Evolutionary conservation across 2,113 vertebrate species (phyloP).

Genomic region (Pagrus major): DNA sequence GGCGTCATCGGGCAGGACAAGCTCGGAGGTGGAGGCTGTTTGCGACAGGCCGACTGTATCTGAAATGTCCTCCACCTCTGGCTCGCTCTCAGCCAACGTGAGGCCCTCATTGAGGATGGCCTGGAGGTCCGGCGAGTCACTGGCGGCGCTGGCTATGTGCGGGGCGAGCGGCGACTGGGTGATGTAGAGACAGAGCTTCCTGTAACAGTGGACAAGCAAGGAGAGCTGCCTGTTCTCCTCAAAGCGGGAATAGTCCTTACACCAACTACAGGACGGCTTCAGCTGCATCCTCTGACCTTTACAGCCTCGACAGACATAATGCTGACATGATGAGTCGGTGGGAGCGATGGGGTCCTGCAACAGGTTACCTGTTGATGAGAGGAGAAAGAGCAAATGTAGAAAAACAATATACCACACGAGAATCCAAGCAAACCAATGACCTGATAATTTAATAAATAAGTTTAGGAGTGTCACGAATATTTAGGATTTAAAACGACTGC

Average conservation of each 20-base stretch:
- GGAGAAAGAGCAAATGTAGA: not conserved
- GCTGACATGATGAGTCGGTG: conserved; percentile 97
- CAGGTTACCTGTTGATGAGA: conserved; percentile 88
- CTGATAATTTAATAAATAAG: not conserved
- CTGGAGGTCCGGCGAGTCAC: conserved; percentile 93
- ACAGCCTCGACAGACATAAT: conserved; percentile 97
- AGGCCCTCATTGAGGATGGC: conserved; percentile 94
- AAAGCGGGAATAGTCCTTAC: conserved; percentile 98
- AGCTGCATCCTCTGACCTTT: conserved; percentile 99
- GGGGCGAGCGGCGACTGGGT: conserved; percentile 92
- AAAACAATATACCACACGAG: not conserved
- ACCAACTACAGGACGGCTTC: conserved; percentile 99
- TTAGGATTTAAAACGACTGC: not conserved
- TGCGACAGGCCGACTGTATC: conserved; percentile 84
- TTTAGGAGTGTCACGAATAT: too few species aligned
- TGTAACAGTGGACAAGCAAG: conserved; percentile 96
- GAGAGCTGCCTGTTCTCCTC: conserved; percentile 96
- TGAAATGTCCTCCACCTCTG: conserved; percentile 82
- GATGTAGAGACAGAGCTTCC: conserved; percentile 97
- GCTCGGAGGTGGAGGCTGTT: conserved; percentile 88
- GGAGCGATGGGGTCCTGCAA: conserved; percentile 98
- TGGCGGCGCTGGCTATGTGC: conserved; percentile 92
- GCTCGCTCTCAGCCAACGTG: conserved; percentile 86
- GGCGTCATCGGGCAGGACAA: conserved; percentile 6
- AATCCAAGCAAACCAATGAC: too few species aligned